phyloP scores from a whole-genome alignment of 2,113 vertebrate species.

The Lampris megalopsis region DNA sequence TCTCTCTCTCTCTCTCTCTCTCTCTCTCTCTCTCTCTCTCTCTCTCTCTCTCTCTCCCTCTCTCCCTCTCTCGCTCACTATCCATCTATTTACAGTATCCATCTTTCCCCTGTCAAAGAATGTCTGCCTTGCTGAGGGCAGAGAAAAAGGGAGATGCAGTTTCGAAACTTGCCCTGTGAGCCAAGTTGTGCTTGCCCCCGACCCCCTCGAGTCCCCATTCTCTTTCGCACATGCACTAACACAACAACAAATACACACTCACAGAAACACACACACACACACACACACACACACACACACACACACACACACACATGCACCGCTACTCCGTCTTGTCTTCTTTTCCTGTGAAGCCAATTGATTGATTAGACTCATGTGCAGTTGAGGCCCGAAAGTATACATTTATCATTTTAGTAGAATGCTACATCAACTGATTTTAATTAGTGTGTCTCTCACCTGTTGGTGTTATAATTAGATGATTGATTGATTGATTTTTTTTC shows the following conservation, averaged over 20 bases:
- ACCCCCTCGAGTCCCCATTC: neutral
- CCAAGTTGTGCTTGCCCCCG: neutral
- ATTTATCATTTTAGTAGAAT: too few species aligned
- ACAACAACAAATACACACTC: too few species aligned
- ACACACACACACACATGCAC: neutral
- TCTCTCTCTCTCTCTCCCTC: neutral
- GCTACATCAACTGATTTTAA: too few species aligned
- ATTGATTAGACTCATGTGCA: too few species aligned
- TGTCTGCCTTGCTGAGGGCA: conserved; percentile 34
- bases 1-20: conserved; percentile 11
- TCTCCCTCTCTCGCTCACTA: too few species aligned
- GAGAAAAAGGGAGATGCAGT: conserved; percentile 23
- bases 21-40: neutral
- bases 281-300: conserved; percentile 13
- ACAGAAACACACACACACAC: too few species aligned
- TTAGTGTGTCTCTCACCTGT: too few species aligned
- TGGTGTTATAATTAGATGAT: too few species aligned
- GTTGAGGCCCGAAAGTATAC: too few species aligned
- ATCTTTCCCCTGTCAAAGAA: conserved; percentile 50
- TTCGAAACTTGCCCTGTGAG: conserved; percentile 20
- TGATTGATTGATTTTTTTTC: too few species aligned
- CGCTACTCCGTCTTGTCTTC: neutral
- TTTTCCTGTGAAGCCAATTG: too few species aligned
- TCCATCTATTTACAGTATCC: conserved; percentile 42
- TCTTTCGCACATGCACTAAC: neutral